Percentiles rank a stretch among this genome's conserved stretches.
Conservation (phyloP, 2,797 vertebrate species). For the Macroramphosus scolopax region DNA sequence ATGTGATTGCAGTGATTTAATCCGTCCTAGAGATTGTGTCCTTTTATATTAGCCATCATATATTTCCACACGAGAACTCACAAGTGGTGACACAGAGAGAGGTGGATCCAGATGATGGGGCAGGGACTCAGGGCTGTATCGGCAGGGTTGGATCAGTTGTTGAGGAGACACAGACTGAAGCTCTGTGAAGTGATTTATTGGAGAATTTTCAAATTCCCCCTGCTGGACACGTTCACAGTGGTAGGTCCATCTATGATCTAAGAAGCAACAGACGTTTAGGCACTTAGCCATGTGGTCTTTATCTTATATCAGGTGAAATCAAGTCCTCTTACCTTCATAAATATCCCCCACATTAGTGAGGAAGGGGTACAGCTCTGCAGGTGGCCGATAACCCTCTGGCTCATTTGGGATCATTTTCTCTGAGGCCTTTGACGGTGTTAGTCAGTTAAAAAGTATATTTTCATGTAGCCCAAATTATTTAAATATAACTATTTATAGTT, state of each 20-base stretch:
- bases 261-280: constrained; percentile 9
- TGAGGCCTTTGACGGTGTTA: constrained; percentile 75
- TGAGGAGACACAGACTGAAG: constrained; percentile 89
- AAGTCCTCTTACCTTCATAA: constrained; percentile 83
- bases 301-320: background rate
- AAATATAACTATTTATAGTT: background rate
- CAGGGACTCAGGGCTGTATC: constrained; percentile 85
- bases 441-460: too few species aligned
- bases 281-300: background rate
- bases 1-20: too few species aligned
- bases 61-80: constrained; percentile 42
- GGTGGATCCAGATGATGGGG: constrained; percentile 80
- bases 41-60: background rate
- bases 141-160: constrained; percentile 86
- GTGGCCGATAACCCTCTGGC: constrained; percentile 81
- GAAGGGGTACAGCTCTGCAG: constrained; percentile 89
- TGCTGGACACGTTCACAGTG: constrained; percentile 80
- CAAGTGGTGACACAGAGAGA: constrained; percentile 76
- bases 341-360: constrained; percentile 86
- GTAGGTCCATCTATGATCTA: constrained; percentile 90
- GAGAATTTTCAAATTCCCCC: constrained; percentile 84
- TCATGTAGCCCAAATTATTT: too few species aligned
- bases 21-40: too few species aligned
- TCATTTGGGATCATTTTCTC: constrained; percentile 87
- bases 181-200: constrained; percentile 89